phyloP scores from a whole-genome alignment of 2,888 invertebrate species.

The Artemia sp. region DNA sequence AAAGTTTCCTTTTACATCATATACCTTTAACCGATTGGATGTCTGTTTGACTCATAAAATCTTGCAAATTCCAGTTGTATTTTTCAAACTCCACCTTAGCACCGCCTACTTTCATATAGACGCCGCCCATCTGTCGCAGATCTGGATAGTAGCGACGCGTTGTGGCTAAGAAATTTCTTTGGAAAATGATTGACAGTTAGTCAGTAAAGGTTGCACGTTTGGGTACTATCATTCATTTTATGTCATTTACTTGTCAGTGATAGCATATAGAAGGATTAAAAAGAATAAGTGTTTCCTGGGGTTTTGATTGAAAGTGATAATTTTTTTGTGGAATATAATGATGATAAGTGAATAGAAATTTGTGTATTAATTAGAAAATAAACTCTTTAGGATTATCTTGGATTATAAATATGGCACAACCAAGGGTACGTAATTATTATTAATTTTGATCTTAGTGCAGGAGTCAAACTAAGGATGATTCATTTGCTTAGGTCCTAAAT shows the following conservation, averaged over 20 bases:
- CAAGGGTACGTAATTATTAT: background rate
- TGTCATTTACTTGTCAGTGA: conserved; percentile 14
- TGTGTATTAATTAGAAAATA: background rate
- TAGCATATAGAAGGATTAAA: background rate
- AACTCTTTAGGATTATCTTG: background rate
- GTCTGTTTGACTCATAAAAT: conserved; percentile 13
- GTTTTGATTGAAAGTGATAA: conserved; percentile 9
- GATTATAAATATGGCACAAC: conserved; percentile 2
- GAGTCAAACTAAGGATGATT: too few species aligned
- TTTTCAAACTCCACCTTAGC: conserved; percentile 9
- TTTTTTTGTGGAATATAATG: background rate
- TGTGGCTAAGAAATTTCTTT: background rate
- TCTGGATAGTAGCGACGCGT: conserved; percentile 5
- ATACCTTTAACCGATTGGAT: conserved; percentile 8
- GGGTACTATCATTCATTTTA: conserved; percentile 5
- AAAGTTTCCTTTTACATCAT: conserved; percentile 3
- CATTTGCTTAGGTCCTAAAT: too few species aligned
- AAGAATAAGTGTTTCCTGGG: background rate
- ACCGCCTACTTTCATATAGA: background rate
- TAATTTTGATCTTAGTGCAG: background rate
- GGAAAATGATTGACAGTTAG: conserved; percentile 9
- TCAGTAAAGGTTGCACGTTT: conserved; percentile 13
- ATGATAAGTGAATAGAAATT: background rate
- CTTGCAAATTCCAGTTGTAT: conserved; percentile 11
- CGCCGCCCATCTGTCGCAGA: background rate